A percentile compares a stretch with the other conserved stretches of the same genome.
These are phyloP conservation scores for Calyptommatus sinebrachiatus DNA, from an alignment of 2,113 vertebrate genomes.

Conservation along the genomic window DNA sequence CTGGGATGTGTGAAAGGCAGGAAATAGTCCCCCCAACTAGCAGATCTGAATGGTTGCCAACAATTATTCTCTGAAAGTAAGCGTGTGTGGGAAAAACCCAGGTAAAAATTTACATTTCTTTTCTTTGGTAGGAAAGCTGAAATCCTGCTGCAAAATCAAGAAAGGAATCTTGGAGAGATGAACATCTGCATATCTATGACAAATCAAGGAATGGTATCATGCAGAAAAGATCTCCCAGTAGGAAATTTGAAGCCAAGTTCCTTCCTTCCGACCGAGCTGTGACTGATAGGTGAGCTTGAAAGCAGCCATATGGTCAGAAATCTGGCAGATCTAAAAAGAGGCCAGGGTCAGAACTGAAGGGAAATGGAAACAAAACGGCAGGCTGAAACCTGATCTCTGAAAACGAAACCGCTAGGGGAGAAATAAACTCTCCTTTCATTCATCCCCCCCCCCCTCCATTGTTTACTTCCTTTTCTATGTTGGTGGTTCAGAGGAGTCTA, in stretches of 20 bases:
- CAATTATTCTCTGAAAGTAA: neutral
- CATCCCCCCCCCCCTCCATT: neutral
- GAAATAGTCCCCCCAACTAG: too few species aligned
- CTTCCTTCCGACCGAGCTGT: constrained; percentile 15
- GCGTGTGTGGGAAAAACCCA: neutral
- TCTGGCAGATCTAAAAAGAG: constrained; percentile 2
- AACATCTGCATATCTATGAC: neutral
- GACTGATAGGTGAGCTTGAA: constrained; percentile 9
- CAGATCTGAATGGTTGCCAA: too few species aligned
- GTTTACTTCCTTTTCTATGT: neutral
- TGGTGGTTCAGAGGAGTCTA: neutral
- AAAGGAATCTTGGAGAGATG: too few species aligned
- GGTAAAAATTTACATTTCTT: neutral
- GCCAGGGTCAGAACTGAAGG: neutral
- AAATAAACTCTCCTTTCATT: neutral
- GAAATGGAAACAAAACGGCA: neutral
- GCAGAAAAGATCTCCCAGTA: neutral
- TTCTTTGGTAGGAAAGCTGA: neutral
- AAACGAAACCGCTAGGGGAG: neutral
- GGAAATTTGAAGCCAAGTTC: neutral
- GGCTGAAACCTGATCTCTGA: constrained; percentile 7
- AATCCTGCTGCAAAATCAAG: neutral
- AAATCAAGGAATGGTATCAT: neutral
- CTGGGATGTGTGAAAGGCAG: too few species aligned
- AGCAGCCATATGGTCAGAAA: constrained; percentile 24